Evolutionary conservation across 2,888 invertebrate species (phyloP), one percentile per base, ranked within the genome.

Genomic region (Cheilosia impressa): DNA sequence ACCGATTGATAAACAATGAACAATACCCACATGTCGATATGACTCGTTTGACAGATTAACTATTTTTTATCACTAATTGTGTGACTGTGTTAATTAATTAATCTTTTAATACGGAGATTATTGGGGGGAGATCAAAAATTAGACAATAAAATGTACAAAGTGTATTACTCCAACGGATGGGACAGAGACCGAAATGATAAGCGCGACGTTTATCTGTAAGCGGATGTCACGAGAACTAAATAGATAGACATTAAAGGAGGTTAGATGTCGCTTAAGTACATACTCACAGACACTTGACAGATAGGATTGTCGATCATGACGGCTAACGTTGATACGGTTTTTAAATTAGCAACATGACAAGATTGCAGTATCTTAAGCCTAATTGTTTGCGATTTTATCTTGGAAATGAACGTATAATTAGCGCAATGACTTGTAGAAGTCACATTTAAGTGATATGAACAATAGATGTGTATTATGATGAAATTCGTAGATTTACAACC

Each of bases 121-220:
- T 9, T 31, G 19, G 27, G 43, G 22, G 43, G 27, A 0, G 5
- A 52, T 2, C 6, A 15, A 34, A 69, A 57, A 45, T 55, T 17
- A 9, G 41, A 53, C 41, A 53, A 53, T 41, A 10, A 68, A 68
- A 27, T 43, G 47, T 19, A 3, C 17, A 47, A n/a, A 47, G 47
- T 45, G 9, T 38, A 50, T 50, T 50, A 63, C 31, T 52, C 52
- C 34, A 31, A 31, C 52, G 65, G 55, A 60, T 38, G 60, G 27
- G n/a, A 27, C 52, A 52, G 38, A 71, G 71, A 60, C 38, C 50
- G 50, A 31, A n/a, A 24, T 43, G 69, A 72, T 72, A 60, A 72
- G 55, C 1, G 2, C 15, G 34, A 31, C 19, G 31, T 47, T 45
- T 10, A 27, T 62, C 17, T 45, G n/a, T 63, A 1, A 43, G 52